Base-by-base conservation (phyloP, 2,113 vertebrate genomes). In the Origma solitaria region DNA sequence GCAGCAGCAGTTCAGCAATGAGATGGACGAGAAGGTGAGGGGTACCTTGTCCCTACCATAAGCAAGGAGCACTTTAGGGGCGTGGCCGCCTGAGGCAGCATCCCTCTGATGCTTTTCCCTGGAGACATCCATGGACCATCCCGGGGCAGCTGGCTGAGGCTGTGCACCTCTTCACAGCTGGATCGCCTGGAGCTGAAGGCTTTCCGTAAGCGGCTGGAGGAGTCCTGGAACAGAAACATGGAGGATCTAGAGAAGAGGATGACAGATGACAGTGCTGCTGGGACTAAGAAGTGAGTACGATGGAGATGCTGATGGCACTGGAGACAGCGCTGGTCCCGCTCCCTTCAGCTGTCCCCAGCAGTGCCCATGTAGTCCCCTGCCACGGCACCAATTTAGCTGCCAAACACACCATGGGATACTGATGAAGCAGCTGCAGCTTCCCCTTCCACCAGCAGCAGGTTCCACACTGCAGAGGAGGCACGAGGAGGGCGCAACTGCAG, bases 11-110 rank as follows among this genome's bases (percentile, higher is more conserved):
- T 97, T 99, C 47, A 96, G 97, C 10, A 20, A 71, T 0, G 97
- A 98, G 86, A 98, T 99, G 98, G 98, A 98, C 50, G 92, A 64
- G 76, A 99, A 99, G 98, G 99, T 99, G 91, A 90, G 87, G 10
- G 11, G 2, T 4, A 18, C 16, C 28, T 65, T 1, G 0, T 38
- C 2, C 24, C 24, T 3, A 2, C 20, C 1, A 3, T 1, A 1
- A 22, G 5, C 13, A 49, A 28, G 2, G 8, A 57, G 56, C 21
- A 15, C 47, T 42, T 49, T 7, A 0, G 1, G 45, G 45, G 42
- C 20, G 21, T 13, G 24, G 21, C 28, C 49, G 77, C 60, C 54
- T 17, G 11, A 82, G 51, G 23, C 68, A 81, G 53, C n/a, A 7
- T 37, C n/a, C 13, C 37, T 20, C 9, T 4, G 17, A 60, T 61